A percentile compares a stretch with the other conserved stretches of the same genome.
Conservation (phyloP, 2,797 vertebrate genomes). For the Rhinichthys osculus region DNA sequence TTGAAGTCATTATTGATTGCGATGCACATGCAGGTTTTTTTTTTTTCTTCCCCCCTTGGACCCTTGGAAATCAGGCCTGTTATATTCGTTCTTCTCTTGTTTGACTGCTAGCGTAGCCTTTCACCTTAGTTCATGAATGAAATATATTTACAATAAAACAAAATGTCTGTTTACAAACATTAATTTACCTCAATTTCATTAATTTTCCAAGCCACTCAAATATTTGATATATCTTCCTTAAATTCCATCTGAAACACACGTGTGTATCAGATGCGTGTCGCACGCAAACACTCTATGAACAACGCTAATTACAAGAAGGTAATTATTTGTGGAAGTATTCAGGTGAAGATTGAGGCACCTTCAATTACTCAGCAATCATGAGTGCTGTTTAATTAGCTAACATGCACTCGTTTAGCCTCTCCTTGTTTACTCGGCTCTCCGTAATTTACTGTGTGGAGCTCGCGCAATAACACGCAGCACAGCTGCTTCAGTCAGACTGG, state of each 20-base stretch:
- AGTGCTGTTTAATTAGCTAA: conserved; percentile 79
- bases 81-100: not conserved
- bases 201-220: conserved; percentile 47
- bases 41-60: conserved; percentile 2
- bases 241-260: conserved; percentile 22
- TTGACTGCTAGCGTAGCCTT: not conserved
- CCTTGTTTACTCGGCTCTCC: conserved; percentile 61
- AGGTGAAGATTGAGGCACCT: conserved; percentile 74
- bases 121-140: not conserved
- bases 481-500: conserved; percentile 33
- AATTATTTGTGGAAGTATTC: conserved; percentile 75
- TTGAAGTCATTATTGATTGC: conserved; percentile 46
- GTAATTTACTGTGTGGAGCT: conserved; percentile 39
- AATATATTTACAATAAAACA: not conserved
- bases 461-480: conserved; percentile 27
- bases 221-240: conserved; percentile 42
- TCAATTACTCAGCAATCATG: conserved; percentile 77
- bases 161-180: conserved; percentile 36
- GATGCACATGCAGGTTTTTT: not conserved
- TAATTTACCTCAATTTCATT: conserved; percentile 48
- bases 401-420: conserved; percentile 72
- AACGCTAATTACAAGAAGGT: conserved; percentile 71
- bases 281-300: conserved; percentile 62
- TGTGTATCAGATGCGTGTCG: conserved; percentile 36
- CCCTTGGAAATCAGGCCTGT: conserved; percentile 29